Base-by-base conservation (phyloP, 2,888 invertebrate genomes). In the Aphidoletes aphidimyza region DNA sequence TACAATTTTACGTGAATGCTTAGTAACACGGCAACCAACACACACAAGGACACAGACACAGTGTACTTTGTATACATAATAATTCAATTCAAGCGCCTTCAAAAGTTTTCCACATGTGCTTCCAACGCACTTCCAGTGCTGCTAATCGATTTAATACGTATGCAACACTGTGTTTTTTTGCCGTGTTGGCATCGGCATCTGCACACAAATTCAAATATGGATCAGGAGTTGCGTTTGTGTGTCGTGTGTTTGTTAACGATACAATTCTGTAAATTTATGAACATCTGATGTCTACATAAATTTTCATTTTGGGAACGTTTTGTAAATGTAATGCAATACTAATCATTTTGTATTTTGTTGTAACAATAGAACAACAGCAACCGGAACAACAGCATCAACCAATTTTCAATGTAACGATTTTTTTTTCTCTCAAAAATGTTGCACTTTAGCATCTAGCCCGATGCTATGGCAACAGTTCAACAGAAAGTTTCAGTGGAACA, bases 201-300 rank as follows among this genome's bases (percentile, higher is more conserved):
- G 26, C 69, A 69, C 14, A 69, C 17, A 14, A 22, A 3, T 54
- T n/a, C 22, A 11, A 17, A 54, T 54, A 11, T 54, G 54, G n/a
- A 54, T 26, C 11, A 3, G 22, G n/a, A n/a, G n/a, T n/a, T 54
- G 69, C 69, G 69, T 69, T 30, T 69, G 69, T 8, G 42, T 14
- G n/a, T n/a, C n/a, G n/a, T 14, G 34, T 69, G 17, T 47, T 47
- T 47, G 69, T 69, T 54, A 54, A 54, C 54, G 54, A 54, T 14
- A 54, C 54, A n/a, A 54, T 54, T 54, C 22, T 26, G 54, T 54
- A 54, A 54, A 54, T 54, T 54, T 54, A 54, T 54, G 54, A 54
- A 54, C 54, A 54, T 54, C 54, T 54, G 54, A 54, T 54, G 54
- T 54, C 54, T 54, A 54, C 54, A 54, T 54, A 54, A 26, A 54